Evolutionary conservation across 1,140 invertebrate species (phyloP).

Genomic region (Drosophila oshimai): DNA sequence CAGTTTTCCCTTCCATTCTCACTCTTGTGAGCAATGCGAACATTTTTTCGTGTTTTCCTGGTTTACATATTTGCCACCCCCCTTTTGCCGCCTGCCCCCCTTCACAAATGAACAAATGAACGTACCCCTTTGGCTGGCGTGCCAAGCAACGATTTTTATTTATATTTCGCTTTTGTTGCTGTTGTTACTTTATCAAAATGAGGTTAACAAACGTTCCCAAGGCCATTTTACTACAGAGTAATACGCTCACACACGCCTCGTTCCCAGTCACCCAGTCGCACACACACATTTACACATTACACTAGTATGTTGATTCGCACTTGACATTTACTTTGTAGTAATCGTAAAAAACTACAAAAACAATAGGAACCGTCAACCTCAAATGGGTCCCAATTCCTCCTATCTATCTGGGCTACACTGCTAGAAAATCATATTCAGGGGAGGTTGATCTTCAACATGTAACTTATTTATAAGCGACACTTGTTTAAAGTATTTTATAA

Average conservation of each 20-base stretch:
- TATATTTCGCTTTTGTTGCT: constrained; percentile 34
- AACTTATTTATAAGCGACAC: no score
- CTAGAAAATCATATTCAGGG: background rate
- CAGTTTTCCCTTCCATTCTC: background rate
- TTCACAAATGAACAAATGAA: no score
- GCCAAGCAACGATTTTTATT: constrained; percentile 63
- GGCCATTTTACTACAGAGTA: constrained; percentile 64
- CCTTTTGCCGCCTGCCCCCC: background rate
- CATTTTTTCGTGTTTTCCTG: constrained; percentile 33
- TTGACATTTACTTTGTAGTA: constrained; percentile 79
- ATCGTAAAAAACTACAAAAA: constrained; percentile 48
- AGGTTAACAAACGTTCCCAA: constrained; percentile 79
- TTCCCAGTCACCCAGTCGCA: constrained; percentile 35
- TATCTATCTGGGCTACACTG: constrained; percentile 25
- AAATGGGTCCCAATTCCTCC: constrained; percentile 22
- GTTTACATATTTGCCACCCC: constrained; percentile 29
- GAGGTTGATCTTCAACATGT: no score
- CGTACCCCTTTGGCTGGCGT: constrained; percentile 34
- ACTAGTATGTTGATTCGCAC: constrained; percentile 56
- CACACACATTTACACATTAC: no score
- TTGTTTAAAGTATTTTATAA: no score
- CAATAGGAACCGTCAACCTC: background rate
- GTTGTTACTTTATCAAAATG: constrained; percentile 67
- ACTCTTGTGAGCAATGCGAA: background rate
- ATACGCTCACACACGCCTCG: constrained; percentile 26